Evolutionary conservation across 2,797 vertebrate species (phyloP).

Genomic region (Phalanger gymnotis): DNA sequence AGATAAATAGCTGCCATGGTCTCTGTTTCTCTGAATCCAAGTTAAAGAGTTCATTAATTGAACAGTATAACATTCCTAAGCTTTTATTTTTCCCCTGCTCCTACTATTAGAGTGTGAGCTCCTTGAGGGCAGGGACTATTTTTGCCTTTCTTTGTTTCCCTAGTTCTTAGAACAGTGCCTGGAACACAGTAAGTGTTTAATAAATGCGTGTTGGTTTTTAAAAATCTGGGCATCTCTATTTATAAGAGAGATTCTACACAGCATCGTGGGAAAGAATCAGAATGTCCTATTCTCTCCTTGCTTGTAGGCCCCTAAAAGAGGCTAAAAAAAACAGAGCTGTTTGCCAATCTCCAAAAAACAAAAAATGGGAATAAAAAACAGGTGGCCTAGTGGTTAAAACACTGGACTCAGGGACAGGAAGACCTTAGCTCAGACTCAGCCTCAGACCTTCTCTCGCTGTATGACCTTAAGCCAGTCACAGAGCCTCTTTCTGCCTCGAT

Average conservation of each 20-base stretch:
- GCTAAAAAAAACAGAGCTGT: too few relatives aligned
- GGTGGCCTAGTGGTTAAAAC: not conserved
- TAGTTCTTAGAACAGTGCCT: not conserved
- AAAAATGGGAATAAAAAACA: too few relatives aligned
- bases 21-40: not conserved
- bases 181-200: too few relatives aligned
- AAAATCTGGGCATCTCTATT: conserved; percentile 62
- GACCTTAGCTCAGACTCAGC: not conserved
- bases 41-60: conserved; percentile 60
- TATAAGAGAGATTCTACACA: conserved; percentile 58
- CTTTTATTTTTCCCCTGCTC: not conserved
- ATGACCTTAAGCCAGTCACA: not conserved
- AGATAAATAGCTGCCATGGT: not conserved
- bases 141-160: not conserved
- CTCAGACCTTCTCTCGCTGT: not conserved
- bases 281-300: not conserved
- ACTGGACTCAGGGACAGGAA: not conserved
- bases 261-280: conserved; percentile 54
- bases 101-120: not conserved
- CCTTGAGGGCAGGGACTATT: not conserved
- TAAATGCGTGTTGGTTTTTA: not conserved
- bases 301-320: not conserved
- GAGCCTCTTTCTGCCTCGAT: not conserved
- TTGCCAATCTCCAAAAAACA: not conserved
- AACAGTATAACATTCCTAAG: conserved; percentile 52